Conservation (phyloP, 1,140 invertebrate genomes). For the Piezodorus guildinii region DNA sequence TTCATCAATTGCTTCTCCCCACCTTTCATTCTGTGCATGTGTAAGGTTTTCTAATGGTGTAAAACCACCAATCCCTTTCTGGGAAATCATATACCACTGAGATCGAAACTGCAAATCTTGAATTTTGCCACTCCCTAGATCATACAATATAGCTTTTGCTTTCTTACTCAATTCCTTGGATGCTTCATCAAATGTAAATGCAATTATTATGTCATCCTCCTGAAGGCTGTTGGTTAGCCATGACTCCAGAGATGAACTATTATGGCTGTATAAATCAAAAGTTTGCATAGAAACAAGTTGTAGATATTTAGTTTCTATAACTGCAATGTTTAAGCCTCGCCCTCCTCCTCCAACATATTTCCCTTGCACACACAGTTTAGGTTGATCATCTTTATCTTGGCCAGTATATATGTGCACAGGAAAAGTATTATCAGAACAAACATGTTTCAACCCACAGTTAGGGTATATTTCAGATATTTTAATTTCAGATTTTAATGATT, state of each 20-base stretch:
- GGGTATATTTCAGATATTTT: slow-evolving; percentile 31
- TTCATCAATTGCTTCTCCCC: slow-evolving; percentile 30
- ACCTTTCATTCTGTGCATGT: slow-evolving; percentile 29
- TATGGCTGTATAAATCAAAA: slow-evolving; percentile 31
- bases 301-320: slow-evolving; percentile 27
- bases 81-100: slow-evolving; percentile 45
- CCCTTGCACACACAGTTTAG: slow-evolving; percentile 39
- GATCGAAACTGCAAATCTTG: slow-evolving; percentile 45
- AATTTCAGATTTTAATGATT: slow-evolving; percentile 18
- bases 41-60: slow-evolving; percentile 40
- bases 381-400: slow-evolving; percentile 35
- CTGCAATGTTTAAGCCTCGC: slow-evolving; percentile 30
- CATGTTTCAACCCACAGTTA: slow-evolving; percentile 37
- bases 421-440: slow-evolving; percentile 34
- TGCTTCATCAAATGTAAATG: slow-evolving; percentile 32
- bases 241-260: slow-evolving; percentile 28
- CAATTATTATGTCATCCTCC: slow-evolving; percentile 29
- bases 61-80: slow-evolving; percentile 43
- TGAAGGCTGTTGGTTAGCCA: slow-evolving; percentile 27
- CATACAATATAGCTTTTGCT: slow-evolving; percentile 29
- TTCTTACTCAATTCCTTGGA: slow-evolving; percentile 30
- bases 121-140: slow-evolving; percentile 38
- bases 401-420: slow-evolving; percentile 40
- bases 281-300: slow-evolving; percentile 28
- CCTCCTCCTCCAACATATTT: slow-evolving; percentile 33